phyloP scores from a whole-genome alignment of 1,140 invertebrate species.

The Agrilus planipennis region DNA sequence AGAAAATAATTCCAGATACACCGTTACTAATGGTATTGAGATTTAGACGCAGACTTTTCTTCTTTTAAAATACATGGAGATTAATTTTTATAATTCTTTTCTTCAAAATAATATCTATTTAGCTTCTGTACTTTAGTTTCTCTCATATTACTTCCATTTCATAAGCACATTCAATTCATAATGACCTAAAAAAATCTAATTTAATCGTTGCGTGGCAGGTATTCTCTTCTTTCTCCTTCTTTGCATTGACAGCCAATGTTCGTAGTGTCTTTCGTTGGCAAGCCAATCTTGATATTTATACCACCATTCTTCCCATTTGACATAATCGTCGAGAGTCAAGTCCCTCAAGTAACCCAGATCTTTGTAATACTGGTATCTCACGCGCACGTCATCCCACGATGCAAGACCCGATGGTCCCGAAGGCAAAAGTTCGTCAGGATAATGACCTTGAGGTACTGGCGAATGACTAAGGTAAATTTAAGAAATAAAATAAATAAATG shows the following conservation, averaged over 20 bases:
- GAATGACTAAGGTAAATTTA: conserved; percentile 44
- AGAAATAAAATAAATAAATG: conserved; percentile 8
- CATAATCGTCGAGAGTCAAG: conserved; percentile 66
- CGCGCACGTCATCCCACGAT: conserved; percentile 74
- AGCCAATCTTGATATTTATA: conserved; percentile 86
- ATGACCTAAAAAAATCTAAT: conserved; percentile 14
- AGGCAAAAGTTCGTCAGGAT: conserved; percentile 58
- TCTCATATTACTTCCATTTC: too few relatives aligned
- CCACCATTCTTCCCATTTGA: conserved; percentile 92
- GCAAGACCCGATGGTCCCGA: conserved; percentile 58
- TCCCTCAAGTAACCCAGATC: conserved; percentile 70
- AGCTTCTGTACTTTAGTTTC: too few relatives aligned
- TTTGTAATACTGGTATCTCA: conserved; percentile 77
- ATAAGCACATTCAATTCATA: too few relatives aligned
- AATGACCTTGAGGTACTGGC: conserved; percentile 60
- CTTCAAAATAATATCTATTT: too few relatives aligned
- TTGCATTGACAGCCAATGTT: conserved; percentile 53
- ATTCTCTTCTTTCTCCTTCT: conserved; percentile 35
- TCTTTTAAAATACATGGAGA: too few relatives aligned
- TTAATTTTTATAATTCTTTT: too few relatives aligned
- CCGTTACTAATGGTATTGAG: too few relatives aligned
- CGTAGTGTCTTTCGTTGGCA: conserved; percentile 69
- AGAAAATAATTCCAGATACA: too few relatives aligned
- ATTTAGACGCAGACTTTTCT: too few relatives aligned
- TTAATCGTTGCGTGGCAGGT: conserved; percentile 37